Evolutionary conservation across 2,888 invertebrate genomes (phyloP).

Genomic region (Apamea monoglypha): DNA sequence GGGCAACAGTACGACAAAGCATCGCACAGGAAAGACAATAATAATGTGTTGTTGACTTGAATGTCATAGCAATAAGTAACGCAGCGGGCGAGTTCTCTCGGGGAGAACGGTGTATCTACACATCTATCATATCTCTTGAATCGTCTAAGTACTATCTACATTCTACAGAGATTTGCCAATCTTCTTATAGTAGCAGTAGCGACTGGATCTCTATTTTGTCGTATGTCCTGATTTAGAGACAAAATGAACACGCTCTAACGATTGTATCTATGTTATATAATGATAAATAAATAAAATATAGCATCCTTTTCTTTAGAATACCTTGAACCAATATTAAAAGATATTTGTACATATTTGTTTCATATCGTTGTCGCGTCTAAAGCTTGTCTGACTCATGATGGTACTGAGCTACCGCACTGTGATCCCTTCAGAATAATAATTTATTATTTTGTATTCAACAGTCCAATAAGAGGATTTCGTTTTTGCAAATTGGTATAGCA

Average conservation of each 20-base stretch:
- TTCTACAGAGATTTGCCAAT: constrained; percentile 1
- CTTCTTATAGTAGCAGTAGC: not conserved
- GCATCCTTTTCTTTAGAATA: constrained; percentile 13
- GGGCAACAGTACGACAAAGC: constrained; percentile 39
- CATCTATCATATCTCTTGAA: constrained; percentile 22
- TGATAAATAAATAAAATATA: not conserved
- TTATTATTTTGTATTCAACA: constrained; percentile 56
- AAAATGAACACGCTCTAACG: not conserved
- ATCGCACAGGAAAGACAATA: constrained; percentile 48
- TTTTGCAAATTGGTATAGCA: constrained; percentile 56
- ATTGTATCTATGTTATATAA: not conserved
- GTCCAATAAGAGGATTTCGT: constrained; percentile 60
- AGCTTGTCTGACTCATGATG: constrained; percentile 44
- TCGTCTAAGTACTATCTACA: not conserved
- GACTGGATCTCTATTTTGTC: not conserved
- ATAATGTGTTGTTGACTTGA: constrained; percentile 53
- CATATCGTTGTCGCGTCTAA: constrained; percentile 19
- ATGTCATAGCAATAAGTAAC: constrained; percentile 64
- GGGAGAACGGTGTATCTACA: constrained; percentile 18
- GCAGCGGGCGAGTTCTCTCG: constrained; percentile 48
- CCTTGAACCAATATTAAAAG: not conserved
- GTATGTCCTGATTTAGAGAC: not conserved
- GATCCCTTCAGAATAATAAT: constrained; percentile 65
- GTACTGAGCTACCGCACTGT: constrained; percentile 31
- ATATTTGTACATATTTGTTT: constrained; percentile 7